phyloP scores from a whole-genome alignment of 2,888 invertebrate species.

The Lamellibrachia columna region DNA sequence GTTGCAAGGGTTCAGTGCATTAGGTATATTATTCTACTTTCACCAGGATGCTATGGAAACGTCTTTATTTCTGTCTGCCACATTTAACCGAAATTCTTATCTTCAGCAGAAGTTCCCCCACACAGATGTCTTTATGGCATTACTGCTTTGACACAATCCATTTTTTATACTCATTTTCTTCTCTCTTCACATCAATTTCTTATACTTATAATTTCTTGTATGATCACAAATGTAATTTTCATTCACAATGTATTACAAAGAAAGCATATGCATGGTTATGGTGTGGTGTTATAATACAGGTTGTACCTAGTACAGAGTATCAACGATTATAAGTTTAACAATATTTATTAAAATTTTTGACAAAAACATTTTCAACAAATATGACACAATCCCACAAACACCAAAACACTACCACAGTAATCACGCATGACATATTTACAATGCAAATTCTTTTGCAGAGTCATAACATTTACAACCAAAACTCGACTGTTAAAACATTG shows the following conservation, averaged over 20 bases:
- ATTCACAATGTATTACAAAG: background rate
- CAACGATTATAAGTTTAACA: background rate
- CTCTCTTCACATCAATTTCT: too few species aligned
- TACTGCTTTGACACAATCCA: too few species aligned
- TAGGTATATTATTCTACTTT: background rate
- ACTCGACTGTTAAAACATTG: background rate
- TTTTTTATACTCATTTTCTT: too few species aligned
- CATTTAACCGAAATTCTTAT: background rate
- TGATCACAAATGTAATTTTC: too few species aligned
- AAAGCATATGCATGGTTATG: too few species aligned
- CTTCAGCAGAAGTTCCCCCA: background rate
- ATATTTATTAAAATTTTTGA: background rate
- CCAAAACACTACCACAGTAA: background rate
- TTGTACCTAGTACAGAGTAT: background rate
- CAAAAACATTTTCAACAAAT: conserved; percentile 13
- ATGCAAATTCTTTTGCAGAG: background rate
- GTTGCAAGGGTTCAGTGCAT: too few species aligned
- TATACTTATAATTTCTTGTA: too few species aligned
- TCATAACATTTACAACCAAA: background rate
- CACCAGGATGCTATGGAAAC: background rate
- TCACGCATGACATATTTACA: background rate
- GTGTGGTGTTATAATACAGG: too few species aligned
- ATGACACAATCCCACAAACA: background rate
- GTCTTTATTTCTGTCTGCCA: background rate
- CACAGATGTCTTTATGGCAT: too few species aligned